Evolutionary conservation across 2,888 invertebrate genomes (phyloP).

Genomic region (Galeruca laticollis): DNA sequence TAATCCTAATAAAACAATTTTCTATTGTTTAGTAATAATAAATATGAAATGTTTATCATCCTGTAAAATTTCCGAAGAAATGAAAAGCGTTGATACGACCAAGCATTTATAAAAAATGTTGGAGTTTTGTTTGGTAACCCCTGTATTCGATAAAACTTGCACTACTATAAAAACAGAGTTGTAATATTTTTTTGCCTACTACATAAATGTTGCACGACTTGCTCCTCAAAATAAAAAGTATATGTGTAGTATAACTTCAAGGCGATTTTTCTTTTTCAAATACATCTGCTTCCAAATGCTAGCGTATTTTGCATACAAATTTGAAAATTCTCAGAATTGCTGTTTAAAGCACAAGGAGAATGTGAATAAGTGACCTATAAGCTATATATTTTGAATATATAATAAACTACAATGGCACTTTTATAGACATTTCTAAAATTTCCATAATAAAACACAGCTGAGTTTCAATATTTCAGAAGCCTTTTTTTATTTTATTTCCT

Average conservation of each 20-base stretch:
- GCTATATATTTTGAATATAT: conserved; percentile 18
- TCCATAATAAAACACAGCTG: conserved; percentile 11
- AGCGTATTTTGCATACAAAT: conserved; percentile 23
- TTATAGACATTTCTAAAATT: conserved; percentile 8
- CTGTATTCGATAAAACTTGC: too few species aligned
- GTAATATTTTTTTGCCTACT: not conserved
- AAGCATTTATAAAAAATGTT: too few species aligned
- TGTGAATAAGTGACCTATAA: conserved; percentile 14
- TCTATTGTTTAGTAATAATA: too few species aligned
- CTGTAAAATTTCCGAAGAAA: too few species aligned
- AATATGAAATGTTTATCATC: too few species aligned
- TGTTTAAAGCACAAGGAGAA: conserved; percentile 11
- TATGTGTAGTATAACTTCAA: not conserved
- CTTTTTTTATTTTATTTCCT: not conserved
- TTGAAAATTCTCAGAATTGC: conserved; percentile 14
- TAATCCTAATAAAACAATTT: too few species aligned
- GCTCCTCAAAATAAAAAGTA: not conserved
- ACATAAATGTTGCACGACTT: not conserved
- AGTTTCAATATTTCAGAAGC: not conserved
- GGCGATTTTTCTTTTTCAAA: conserved; percentile 3
- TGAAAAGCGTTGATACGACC: too few species aligned
- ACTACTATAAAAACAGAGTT: too few species aligned
- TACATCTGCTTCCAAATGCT: conserved; percentile 10
- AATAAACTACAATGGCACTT: conserved; percentile 8
- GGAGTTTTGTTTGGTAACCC: too few species aligned